These are phyloP conservation scores for Bombyx huttoni DNA, from an alignment of 2,888 invertebrate species.

Conservation along the genomic window DNA sequence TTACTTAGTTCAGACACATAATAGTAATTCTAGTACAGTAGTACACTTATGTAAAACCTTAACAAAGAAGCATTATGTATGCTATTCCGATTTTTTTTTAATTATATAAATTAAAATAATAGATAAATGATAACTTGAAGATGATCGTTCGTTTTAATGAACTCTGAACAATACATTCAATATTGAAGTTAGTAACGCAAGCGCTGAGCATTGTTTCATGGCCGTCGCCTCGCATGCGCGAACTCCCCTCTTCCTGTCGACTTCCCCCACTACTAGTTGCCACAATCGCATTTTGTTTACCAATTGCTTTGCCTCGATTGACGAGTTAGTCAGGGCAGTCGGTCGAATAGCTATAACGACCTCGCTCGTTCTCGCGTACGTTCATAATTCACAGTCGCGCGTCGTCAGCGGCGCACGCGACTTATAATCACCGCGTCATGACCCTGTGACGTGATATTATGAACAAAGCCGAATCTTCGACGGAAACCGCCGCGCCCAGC, in stretches of 20 bases:
- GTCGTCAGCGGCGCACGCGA: constrained; percentile 61
- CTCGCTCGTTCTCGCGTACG: constrained; percentile 80
- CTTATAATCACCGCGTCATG: constrained; percentile 54
- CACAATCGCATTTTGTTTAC: constrained; percentile 63
- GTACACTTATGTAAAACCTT: too few species aligned
- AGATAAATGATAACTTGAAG: not conserved
- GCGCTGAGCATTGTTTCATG: constrained; percentile 76
- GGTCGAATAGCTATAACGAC: constrained; percentile 76
- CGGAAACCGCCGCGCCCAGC: constrained; percentile 56
- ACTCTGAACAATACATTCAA: not conserved
- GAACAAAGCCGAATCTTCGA: constrained; percentile 54
- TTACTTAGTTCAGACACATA: too few species aligned
- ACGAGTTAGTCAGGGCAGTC: constrained; percentile 56
- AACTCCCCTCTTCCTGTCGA: constrained; percentile 81
- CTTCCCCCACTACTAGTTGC: constrained; percentile 40
- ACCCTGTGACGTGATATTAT: constrained; percentile 64
- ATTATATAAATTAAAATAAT: not conserved
- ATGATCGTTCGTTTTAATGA: not conserved
- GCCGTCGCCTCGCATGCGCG: constrained; percentile 84
- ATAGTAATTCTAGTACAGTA: too few species aligned
- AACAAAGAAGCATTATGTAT: not conserved
- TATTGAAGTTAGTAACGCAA: constrained; percentile 68
- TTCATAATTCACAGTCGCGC: constrained; percentile 51
- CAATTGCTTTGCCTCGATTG: constrained; percentile 59
- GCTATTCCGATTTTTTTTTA: not conserved